Base-by-base conservation (phyloP, 1,140 invertebrate species). In the Propsilocerus akamusi region DNA sequence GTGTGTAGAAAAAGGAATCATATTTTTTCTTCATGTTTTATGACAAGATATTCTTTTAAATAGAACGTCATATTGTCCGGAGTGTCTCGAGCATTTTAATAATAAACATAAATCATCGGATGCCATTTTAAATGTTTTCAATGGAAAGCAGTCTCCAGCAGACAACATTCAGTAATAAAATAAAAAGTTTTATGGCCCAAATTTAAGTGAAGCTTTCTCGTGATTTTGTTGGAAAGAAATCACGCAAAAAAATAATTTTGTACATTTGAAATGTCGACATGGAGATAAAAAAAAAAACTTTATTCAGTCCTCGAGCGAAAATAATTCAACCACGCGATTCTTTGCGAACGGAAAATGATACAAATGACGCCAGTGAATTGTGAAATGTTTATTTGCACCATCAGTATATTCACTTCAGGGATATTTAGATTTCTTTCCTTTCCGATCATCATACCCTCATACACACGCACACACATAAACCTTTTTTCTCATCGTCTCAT, bases 91-190 rank as follows among this genome's bases (percentile, higher is more conserved):
- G 11, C 17, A 30, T 30, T 30, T 30, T 30, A 3, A 41, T 20
- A 41, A 41, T 20, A 20, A 20, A 20, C 34, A 41, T 41, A 41
- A 41, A 41, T 41, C 34, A 41, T 41, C 34, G 34, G 34, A 41
- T 41, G 34, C 22, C 34, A 41, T 41, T 41, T 14, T 20, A 41
- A 41, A 41, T 17, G n/a, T 30, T n/a, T 20, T 41, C 14, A 41
- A 41, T 41, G 34, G 22, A 20, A 22, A 41, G 14, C 34, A 7
- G 17, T 41, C 28, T 41, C 22, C 34, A 14, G 34, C 14, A 41
- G 22, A 20, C 22, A 20, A 5, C 12, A 41, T 12, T 30, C n/a
- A 11, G n/a, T 30, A 30, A 30, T 11, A 6, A n/a, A 17, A 20
- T 14, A 41, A 41, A 41, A 41, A 41, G n/a, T n/a, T n/a, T n/a